These are phyloP conservation scores for Falco berigora DNA, from an alignment of 2,797 vertebrate genomes.

Conservation along the genomic window DNA sequence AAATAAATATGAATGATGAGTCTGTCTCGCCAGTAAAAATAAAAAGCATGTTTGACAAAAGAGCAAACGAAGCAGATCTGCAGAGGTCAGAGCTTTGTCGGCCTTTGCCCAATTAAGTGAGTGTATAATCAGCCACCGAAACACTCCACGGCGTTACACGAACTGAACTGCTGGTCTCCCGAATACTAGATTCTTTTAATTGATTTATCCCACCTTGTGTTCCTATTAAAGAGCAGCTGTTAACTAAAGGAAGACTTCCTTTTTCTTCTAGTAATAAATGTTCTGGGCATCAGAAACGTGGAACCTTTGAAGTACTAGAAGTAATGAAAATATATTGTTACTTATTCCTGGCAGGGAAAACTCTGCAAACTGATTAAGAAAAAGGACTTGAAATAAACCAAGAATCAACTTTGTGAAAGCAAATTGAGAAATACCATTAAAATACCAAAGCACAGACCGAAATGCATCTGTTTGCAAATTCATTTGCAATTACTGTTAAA, in stretches of 20 bases:
- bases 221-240: slow-evolving; percentile 1
- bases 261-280: slow-evolving; percentile 27
- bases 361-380: not conserved
- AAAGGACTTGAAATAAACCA: not conserved
- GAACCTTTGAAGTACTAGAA: not conserved
- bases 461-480: not conserved
- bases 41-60: not conserved
- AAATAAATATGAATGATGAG: not conserved
- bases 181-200: not conserved
- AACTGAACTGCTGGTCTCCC: not conserved
- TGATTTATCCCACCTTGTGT: not conserved
- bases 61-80: not conserved
- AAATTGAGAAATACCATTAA: not conserved
- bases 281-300: slow-evolving; percentile 4
- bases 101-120: not conserved
- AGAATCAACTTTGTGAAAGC: not conserved
- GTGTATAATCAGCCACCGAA: not conserved
- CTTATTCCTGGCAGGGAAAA: not conserved
- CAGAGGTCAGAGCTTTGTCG: not conserved
- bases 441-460: not conserved
- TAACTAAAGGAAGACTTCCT: slow-evolving; percentile 11
- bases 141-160: not conserved
- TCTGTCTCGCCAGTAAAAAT: not conserved
- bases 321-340: not conserved
- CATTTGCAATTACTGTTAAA: not conserved